A percentile compares a stretch with the other conserved stretches of the same genome.
phyloP scores from a whole-genome alignment of 2,113 vertebrate genomes.

The Spizaetus ornatus region DNA sequence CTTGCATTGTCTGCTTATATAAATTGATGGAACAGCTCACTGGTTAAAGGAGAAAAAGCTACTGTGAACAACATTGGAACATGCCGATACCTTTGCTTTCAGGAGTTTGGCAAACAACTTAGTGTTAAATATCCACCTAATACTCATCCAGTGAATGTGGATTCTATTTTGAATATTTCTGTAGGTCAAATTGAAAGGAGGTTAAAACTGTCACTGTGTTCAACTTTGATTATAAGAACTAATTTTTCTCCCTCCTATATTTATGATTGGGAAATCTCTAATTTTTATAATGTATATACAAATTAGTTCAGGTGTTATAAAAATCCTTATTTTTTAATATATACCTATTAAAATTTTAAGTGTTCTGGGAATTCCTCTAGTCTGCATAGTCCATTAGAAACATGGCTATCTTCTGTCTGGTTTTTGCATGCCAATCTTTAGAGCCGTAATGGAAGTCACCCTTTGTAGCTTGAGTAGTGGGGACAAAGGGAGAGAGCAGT shows the following conservation, averaged over 20 bases:
- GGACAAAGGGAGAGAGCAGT: neutral
- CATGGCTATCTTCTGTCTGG: neutral
- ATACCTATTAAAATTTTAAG: neutral
- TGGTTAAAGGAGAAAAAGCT: neutral
- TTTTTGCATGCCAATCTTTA: neutral
- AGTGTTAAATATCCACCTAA: neutral
- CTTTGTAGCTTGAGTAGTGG: neutral
- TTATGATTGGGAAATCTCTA: neutral
- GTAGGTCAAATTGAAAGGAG: neutral
- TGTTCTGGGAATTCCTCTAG: neutral
- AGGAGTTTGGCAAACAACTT: neutral
- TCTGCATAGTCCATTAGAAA: neutral
- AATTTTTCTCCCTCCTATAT: neutral
- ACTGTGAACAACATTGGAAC: neutral
- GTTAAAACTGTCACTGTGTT: neutral
- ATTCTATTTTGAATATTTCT: neutral
- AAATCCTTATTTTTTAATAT: neutral
- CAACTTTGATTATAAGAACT: neutral
- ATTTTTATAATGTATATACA: neutral
- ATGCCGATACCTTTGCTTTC: neutral
- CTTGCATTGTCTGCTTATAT: neutral
- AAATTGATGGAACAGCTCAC: neutral
- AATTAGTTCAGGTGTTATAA: neutral
- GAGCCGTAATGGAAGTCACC: neutral
- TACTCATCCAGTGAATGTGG: neutral